Evolutionary conservation across 2,797 vertebrate species (phyloP).

Genomic region (Sphaeramia orbicularis): DNA sequence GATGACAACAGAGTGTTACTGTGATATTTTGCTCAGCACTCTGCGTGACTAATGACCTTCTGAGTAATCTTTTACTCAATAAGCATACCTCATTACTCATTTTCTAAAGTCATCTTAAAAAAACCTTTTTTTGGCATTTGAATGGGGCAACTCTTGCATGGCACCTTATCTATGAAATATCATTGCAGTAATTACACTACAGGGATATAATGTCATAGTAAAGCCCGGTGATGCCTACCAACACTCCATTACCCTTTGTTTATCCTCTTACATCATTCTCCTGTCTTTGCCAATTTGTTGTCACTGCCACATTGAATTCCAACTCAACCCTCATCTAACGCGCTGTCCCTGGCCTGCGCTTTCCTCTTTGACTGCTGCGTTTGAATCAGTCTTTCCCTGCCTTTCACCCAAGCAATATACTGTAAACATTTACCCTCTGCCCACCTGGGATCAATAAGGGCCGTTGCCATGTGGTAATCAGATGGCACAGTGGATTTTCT

Average conservation of each 20-base stretch:
- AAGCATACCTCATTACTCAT: constrained; percentile 61
- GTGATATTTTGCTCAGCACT: constrained; percentile 58
- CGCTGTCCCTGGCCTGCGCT: constrained; percentile 36
- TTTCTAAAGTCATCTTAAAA: constrained; percentile 58
- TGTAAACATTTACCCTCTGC: constrained; percentile 77
- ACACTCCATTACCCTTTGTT: constrained; percentile 68
- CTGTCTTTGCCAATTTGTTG: constrained; percentile 55
- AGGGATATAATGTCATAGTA: constrained; percentile 50
- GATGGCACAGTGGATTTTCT: constrained; percentile 75
- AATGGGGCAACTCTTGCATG: constrained; percentile 47
- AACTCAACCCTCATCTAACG: constrained; percentile 49
- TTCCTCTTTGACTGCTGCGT: constrained; percentile 48
- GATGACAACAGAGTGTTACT: constrained; percentile 46
- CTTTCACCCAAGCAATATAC: constrained; percentile 53
- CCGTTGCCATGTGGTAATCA: constrained; percentile 75
- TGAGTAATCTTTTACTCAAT: constrained; percentile 54
- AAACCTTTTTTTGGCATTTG: constrained; percentile 62
- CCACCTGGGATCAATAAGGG: constrained; percentile 83
- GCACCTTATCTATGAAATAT: constrained; percentile 65
- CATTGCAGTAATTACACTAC: constrained; percentile 49
- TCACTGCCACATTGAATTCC: constrained; percentile 58
- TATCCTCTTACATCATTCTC: constrained; percentile 64
- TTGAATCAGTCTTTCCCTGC: constrained; percentile 42
- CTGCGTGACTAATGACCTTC: constrained; percentile 63
- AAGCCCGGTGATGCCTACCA: constrained; percentile 47